A percentile compares a stretch with the other conserved stretches of the same genome.
These are phyloP conservation scores for Maconellicoccus hirsutus DNA, from an alignment of 1,140 invertebrate species.

Conservation along the genomic window DNA sequence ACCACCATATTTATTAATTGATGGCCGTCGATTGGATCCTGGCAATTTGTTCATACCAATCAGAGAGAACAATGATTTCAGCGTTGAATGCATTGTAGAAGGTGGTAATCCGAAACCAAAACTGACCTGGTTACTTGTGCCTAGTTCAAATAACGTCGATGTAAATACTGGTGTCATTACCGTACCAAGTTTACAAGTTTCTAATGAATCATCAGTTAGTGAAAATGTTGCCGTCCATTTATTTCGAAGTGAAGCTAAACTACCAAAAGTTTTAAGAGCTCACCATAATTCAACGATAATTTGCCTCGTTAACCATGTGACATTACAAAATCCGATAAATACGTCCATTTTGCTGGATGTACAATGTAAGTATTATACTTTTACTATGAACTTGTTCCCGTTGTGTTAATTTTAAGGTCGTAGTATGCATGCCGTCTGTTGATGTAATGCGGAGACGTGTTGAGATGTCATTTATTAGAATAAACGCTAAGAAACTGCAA, in stretches of 20 bases:
- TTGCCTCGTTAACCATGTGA: conserved; percentile 58
- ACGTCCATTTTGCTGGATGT: conserved; percentile 63
- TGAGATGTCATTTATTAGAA: too few species aligned
- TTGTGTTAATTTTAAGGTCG: too few species aligned
- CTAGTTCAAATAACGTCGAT: conserved; percentile 25
- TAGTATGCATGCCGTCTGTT: too few species aligned
- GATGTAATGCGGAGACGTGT: too few species aligned
- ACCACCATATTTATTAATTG: conserved; percentile 64
- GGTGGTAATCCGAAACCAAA: conserved; percentile 66
- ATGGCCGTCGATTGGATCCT: conserved; percentile 62
- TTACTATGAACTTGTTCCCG: too few species aligned
- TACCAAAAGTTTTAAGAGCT: conserved; percentile 51
- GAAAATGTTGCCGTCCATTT: conserved; percentile 34
- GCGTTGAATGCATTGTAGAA: conserved; percentile 67
- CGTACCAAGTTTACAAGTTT: conserved; percentile 39
- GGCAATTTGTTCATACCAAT: conserved; percentile 73
- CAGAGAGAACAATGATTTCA: conserved; percentile 63
- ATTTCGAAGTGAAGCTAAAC: conserved; percentile 47
- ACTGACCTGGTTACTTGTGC: conserved; percentile 54
- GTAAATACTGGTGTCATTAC: conserved; percentile 38
- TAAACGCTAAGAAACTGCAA: too few species aligned
- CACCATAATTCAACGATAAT: conserved; percentile 63
- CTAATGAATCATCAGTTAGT: conserved; percentile 24
- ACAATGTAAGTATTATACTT: conserved; percentile 55
- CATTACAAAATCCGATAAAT: conserved; percentile 50